These are phyloP conservation scores for Spinibarbus caldwelli DNA, from an alignment of 2,797 vertebrate species.

Conservation along the genomic window DNA sequence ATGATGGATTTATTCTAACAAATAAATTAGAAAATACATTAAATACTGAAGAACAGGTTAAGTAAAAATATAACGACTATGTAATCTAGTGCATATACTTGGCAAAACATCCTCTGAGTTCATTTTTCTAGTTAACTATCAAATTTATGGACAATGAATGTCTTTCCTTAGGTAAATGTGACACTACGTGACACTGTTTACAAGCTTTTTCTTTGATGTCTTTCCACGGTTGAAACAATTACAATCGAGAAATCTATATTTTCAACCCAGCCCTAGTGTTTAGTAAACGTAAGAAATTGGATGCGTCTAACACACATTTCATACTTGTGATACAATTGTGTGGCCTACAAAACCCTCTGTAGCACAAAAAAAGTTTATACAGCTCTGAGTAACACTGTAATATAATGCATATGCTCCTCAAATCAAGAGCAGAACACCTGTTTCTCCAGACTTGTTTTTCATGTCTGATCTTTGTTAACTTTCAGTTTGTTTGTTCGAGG, in stretches of 20 bases:
- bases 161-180: not conserved
- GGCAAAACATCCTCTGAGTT: too few species aligned
- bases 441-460: not conserved
- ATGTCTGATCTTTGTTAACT: not conserved
- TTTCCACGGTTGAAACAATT: not conserved
- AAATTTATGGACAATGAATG: not conserved
- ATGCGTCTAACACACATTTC: not conserved
- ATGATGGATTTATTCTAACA: too few species aligned
- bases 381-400: not conserved
- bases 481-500: not conserved
- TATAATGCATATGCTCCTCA: not conserved
- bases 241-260: too few species aligned
- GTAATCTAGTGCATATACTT: too few species aligned
- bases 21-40: too few species aligned
- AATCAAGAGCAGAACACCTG: not conserved
- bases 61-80: too few species aligned
- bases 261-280: too few species aligned
- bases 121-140: not conserved
- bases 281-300: not conserved
- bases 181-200: too few species aligned
- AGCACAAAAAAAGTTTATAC: not conserved
- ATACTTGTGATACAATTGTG: not conserved
- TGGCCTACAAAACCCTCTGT: not conserved
- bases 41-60: too few species aligned
- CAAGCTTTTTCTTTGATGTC: not conserved